Evolutionary conservation across 2,888 invertebrate species (phyloP).

Genomic region (Encarsia formosa): DNA sequence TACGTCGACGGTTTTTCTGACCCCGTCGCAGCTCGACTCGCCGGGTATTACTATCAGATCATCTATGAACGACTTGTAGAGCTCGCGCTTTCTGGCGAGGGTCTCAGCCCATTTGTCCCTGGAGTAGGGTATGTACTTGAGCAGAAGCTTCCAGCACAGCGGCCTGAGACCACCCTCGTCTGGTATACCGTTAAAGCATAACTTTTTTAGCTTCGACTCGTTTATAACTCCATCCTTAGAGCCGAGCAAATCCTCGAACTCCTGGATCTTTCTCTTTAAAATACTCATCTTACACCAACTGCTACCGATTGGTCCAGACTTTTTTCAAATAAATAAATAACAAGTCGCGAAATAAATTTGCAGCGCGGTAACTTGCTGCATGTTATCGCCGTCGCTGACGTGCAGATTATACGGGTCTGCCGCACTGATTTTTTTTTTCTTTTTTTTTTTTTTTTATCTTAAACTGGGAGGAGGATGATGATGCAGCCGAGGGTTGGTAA

Average conservation of each 20-base stretch:
- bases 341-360: neutral
- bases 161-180: slow-evolving; percentile 80
- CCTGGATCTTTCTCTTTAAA: slow-evolving; percentile 58
- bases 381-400: neutral
- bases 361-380: neutral
- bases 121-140: slow-evolving; percentile 77
- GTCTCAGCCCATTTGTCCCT: slow-evolving; percentile 65
- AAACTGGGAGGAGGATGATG: neutral
- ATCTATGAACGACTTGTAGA: slow-evolving; percentile 80
- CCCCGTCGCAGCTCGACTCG: slow-evolving; percentile 55
- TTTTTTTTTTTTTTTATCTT: neutral
- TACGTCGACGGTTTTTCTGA: slow-evolving; percentile 53
- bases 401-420: neutral
- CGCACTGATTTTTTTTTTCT: neutral
- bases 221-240: slow-evolving; percentile 72
- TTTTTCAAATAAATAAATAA: no score
- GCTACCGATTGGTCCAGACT: no score
- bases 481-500: no score
- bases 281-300: slow-evolving; percentile 44
- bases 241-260: slow-evolving; percentile 70
- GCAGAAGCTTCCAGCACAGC: slow-evolving; percentile 81
- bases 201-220: slow-evolving; percentile 61
- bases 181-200: slow-evolving; percentile 84
- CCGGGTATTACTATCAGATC: slow-evolving; percentile 87
- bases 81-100: slow-evolving; percentile 69